Base-by-base conservation (phyloP, 2,113 vertebrate genomes). In the Alces alces region DNA sequence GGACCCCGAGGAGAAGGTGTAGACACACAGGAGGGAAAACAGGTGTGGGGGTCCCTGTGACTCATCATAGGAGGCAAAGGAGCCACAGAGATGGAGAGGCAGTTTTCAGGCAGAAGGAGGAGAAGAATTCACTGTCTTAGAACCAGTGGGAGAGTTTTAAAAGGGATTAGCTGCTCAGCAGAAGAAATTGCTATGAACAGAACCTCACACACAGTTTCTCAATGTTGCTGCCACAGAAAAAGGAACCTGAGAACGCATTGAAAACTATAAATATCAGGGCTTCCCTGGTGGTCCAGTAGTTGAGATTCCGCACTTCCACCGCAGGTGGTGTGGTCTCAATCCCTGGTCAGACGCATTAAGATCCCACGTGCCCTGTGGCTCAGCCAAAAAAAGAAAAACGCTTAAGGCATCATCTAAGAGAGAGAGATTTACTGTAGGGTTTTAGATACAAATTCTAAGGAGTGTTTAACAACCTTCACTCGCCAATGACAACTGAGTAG, bases 371-470 rank as follows among this genome's bases (percentile, higher is more conserved):
- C 12, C 5, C 36, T 14, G 3, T 76, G 70, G 36, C 70, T 76
- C 39, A 43, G 6, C 0, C 36, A 27, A 14, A 76, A 43, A 76
- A 43, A 76, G 39, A 27, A 76, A 43, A 76, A 27, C 3, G 43
- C 30, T 61, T n/a, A 82, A 89, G 57, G 4, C 6, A 52, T 19
- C 45, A 27, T 66, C 93, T 47, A 14, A 36, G 30, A 82, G 50
- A 9, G 8, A 21, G 70, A 89, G 79, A 70, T 83, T 73, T 91
- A 14, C 30, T 15, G 15, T 3, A 47, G 43, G 28, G 58, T 89
- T 95, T 93, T 95, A 84, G 23, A 19, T 84, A 61, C 80, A 90
- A 88, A 61, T 79, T 60, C 16, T 93, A 93, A 93, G 36, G 43
- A 47, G 16, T 45, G 15, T 86, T 89, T 64, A 70, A 85, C n/a